Percentiles rank a stretch among this genome's conserved stretches.
Evolutionary conservation across 2,888 invertebrate genomes (phyloP).

Genomic region (Peribatodes rhomboidaria): DNA sequence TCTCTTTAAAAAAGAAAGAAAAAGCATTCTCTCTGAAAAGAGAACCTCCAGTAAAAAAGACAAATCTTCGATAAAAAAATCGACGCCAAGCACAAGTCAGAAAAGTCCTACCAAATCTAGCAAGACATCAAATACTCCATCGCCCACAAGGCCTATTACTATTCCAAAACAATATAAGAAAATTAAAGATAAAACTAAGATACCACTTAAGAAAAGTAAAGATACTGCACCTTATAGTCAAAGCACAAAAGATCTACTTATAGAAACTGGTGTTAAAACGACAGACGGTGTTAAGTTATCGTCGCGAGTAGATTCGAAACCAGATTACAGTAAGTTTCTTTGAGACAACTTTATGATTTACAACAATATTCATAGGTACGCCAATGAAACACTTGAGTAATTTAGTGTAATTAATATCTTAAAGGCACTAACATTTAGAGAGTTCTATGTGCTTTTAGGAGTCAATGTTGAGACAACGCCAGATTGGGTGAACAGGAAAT

Average conservation of each 20-base stretch:
- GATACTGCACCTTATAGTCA: conserved; percentile 18
- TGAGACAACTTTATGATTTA: neutral
- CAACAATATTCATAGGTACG: too few species aligned
- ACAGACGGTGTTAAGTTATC: neutral
- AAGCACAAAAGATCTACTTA: conserved; percentile 26
- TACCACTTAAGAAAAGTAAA: neutral
- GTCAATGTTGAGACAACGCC: conserved; percentile 54
- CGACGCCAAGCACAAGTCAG: neutral
- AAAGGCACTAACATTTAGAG: neutral
- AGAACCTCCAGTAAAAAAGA: conserved; percentile 2
- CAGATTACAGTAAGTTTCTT: conserved; percentile 54
- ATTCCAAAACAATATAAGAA: conserved; percentile 7
- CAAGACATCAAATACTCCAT: neutral
- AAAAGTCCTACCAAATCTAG: conserved; percentile 7
- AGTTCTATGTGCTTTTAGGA: conserved; percentile 41
- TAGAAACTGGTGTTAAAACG: neutral
- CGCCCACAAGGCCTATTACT: neutral
- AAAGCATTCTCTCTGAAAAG: neutral
- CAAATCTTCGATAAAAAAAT: conserved; percentile 1
- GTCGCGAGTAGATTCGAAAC: conserved; percentile 33
- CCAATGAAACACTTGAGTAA: too few species aligned
- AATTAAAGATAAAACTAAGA: conserved; percentile 9
- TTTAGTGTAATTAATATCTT: too few species aligned
- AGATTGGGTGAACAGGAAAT: conserved; percentile 49
- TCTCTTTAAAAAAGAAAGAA: conserved; percentile 1